phyloP scores from a whole-genome alignment of 1,140 invertebrate species.

The Paralvinella palmiformis region DNA sequence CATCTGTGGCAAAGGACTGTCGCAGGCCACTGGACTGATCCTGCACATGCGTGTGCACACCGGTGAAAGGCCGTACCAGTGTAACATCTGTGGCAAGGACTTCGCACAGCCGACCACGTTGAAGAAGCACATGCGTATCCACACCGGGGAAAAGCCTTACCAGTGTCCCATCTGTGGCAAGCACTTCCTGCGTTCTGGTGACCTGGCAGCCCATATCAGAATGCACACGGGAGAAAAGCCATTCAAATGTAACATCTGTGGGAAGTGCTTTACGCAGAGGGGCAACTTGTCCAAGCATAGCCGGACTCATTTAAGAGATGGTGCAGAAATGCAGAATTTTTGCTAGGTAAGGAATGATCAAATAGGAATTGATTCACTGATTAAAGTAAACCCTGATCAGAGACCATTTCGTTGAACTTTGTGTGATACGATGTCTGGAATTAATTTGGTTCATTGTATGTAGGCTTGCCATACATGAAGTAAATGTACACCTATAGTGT shows the following conservation, averaged over 20 bases:
- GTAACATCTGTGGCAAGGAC: conserved; percentile 16
- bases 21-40: not conserved
- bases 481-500: too few species aligned
- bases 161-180: conserved; percentile 72
- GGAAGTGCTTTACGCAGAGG: conserved; percentile 72
- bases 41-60: not conserved
- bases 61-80: not conserved
- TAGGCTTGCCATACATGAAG: too few species aligned
- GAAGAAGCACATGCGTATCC: conserved; percentile 22
- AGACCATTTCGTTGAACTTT: too few species aligned
- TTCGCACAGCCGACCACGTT: conserved; percentile 19
- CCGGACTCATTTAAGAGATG: conserved; percentile 57
- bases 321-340: too few species aligned
- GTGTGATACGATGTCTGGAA: too few species aligned
- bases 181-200: conserved; percentile 81
- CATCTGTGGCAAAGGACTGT: not conserved
- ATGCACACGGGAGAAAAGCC: conserved; percentile 77
- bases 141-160: conserved; percentile 21
- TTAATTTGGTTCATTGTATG: too few species aligned
- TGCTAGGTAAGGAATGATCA: too few species aligned
- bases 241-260: conserved; percentile 67
- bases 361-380: too few species aligned
- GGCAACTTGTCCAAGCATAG: conserved; percentile 74
- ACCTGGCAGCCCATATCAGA: conserved; percentile 69
- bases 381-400: too few species aligned